Conservation (phyloP, 2,888 invertebrate genomes). For the Napeogenes inachia region DNA sequence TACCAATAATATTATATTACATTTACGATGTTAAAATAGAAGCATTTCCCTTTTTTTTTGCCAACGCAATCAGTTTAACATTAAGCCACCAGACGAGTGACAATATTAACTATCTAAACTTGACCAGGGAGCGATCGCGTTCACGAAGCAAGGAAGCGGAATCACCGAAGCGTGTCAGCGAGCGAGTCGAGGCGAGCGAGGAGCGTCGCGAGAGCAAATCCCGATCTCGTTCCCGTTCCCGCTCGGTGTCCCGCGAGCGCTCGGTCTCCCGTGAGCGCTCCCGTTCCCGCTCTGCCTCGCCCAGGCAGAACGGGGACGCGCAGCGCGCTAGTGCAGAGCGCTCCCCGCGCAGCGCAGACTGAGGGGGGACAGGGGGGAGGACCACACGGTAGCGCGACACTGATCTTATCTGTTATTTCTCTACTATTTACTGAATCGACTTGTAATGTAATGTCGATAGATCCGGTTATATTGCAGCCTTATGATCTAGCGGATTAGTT, state of each 20-base stretch:
- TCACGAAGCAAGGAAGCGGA: constrained; percentile 81
- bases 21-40: too few species aligned
- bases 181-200: constrained; percentile 36
- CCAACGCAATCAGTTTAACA: too few species aligned
- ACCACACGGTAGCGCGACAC: constrained; percentile 5
- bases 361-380: constrained; percentile 24
- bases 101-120: constrained; percentile 1
- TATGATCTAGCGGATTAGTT: too few species aligned
- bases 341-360: constrained; percentile 69
- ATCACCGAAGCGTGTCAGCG: constrained; percentile 55
- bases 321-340: constrained; percentile 56
- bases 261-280: constrained; percentile 52
- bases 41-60: too few species aligned
- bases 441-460: too few species aligned
- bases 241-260: constrained; percentile 49
- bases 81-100: too few species aligned
- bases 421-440: too few species aligned
- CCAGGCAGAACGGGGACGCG: constrained; percentile 61
- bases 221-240: constrained; percentile 48
- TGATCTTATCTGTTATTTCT: too few species aligned
- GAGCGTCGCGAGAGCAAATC: constrained; percentile 63
- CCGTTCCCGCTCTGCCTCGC: constrained; percentile 52
- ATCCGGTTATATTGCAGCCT: too few species aligned
- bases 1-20: too few species aligned
- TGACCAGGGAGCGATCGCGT: constrained; percentile 80